Evolutionary conservation across 2,797 vertebrate species (phyloP).

Genomic region (Platyrinchus mystaceus): DNA sequence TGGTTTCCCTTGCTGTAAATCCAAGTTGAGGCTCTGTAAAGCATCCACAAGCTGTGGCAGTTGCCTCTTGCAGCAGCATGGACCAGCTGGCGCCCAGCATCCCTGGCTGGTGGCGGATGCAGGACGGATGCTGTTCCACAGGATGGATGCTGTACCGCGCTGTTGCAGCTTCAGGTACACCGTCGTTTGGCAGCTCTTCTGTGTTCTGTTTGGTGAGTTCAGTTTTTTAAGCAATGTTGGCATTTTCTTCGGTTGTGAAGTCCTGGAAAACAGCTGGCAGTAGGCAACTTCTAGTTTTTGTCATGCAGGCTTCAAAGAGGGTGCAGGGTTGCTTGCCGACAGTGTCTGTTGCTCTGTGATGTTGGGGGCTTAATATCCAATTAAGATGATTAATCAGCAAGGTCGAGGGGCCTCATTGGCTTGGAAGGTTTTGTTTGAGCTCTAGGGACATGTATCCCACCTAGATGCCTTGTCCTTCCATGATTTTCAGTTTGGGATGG

Average conservation of each 20-base stretch:
- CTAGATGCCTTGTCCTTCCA: neutral
- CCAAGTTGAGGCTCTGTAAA: neutral
- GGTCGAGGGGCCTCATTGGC: rapidly evolving
- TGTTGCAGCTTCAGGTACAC: neutral
- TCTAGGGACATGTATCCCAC: rapidly evolving
- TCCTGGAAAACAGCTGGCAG: neutral
- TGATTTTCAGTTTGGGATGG: rapidly evolving
- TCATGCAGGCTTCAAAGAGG: neutral
- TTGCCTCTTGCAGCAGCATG: neutral
- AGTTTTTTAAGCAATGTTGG: neutral
- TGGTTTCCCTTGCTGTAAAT: neutral
- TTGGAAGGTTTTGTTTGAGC: neutral
- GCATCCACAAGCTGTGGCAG: neutral
- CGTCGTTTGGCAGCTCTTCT: neutral
- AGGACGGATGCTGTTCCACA: rapidly evolving
- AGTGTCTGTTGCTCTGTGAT: neutral
- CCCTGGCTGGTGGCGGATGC: rapidly evolving
- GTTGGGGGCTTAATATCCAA: neutral
- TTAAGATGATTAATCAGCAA: no score
- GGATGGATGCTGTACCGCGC: neutral
- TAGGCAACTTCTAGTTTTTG: neutral
- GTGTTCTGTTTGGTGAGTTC: neutral
- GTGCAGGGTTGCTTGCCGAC: neutral
- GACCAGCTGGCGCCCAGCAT: neutral
- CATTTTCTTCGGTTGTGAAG: neutral